Evolutionary conservation across 2,888 invertebrate genomes (phyloP).

Genomic region (Helleia helle): DNA sequence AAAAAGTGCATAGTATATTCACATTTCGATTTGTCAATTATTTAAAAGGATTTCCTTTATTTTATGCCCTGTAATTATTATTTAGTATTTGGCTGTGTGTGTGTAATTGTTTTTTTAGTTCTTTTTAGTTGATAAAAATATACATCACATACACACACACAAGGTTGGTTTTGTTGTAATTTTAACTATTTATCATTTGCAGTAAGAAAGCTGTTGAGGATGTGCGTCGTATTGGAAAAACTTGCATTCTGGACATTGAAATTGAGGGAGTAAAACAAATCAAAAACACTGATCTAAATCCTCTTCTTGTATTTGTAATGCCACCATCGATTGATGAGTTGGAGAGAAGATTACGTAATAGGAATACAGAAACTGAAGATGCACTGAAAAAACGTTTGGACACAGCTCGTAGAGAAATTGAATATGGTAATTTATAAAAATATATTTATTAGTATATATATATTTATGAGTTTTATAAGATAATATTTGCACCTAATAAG

Average conservation of each 20-base stretch:
- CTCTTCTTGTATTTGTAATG: slow-evolving; percentile 90
- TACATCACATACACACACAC: no score
- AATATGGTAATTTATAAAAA: slow-evolving; percentile 79
- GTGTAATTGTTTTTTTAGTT: no score
- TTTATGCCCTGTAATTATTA: no score
- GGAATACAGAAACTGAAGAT: slow-evolving; percentile 95
- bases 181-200: slow-evolving; percentile 28
- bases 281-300: slow-evolving; percentile 85
- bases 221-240: slow-evolving; percentile 85
- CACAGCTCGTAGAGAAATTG: slow-evolving; percentile 86
- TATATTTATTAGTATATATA: background rate
- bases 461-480: no score
- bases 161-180: background rate
- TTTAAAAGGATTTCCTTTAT: no score
- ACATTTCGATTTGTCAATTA: no score
- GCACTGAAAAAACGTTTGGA: slow-evolving; percentile 84
- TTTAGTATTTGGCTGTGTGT: no score
- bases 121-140: no score
- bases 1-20: no score
- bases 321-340: slow-evolving; percentile 90
- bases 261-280: slow-evolving; percentile 93
- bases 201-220: slow-evolving; percentile 90
- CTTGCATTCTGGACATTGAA: slow-evolving; percentile 96
- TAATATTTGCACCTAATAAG: no score
- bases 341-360: slow-evolving; percentile 79